A percentile compares a stretch with the other conserved stretches of the same genome.
Conservation (phyloP, 37 sponge, comb jelly and placozoan species). For the Theonella swinhoei region DNA sequence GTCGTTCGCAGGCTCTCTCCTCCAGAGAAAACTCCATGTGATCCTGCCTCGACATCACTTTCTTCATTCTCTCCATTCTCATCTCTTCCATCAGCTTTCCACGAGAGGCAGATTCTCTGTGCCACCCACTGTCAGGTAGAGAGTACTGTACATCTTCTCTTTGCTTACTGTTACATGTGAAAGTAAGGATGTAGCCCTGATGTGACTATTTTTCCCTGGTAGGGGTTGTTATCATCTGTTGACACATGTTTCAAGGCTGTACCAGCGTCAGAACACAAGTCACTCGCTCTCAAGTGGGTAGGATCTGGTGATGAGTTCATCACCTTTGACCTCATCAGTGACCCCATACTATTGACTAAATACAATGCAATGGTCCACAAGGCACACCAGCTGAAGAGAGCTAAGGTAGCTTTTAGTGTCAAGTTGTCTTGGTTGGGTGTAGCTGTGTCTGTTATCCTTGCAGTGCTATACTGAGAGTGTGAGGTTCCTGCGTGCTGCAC, state of each 20-base stretch:
- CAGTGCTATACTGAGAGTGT: slow-evolving; percentile 2
- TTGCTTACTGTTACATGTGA: too few relatives aligned
- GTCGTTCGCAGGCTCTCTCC: not conserved
- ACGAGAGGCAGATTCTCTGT: not conserved
- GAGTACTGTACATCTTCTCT: too few relatives aligned
- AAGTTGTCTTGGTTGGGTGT: not conserved
- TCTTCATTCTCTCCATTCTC: not conserved
- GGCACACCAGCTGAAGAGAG: slow-evolving; percentile 15
- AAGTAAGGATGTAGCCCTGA: too few relatives aligned
- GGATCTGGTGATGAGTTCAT: slow-evolving; percentile 44
- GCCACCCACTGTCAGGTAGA: not conserved
- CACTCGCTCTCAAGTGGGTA: slow-evolving; percentile 51
- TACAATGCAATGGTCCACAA: slow-evolving; percentile 68
- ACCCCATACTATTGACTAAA: slow-evolving; percentile 55
- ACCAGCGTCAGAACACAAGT: slow-evolving; percentile 38
- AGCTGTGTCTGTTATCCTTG: not conserved
- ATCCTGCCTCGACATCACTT: not conserved
- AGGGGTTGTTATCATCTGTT: slow-evolving; percentile 30
- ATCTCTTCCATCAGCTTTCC: not conserved
- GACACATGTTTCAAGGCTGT: slow-evolving; percentile 33
- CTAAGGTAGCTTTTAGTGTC: slow-evolving; percentile 28
- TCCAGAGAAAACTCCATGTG: not conserved
- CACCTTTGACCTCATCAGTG: slow-evolving; percentile 30
- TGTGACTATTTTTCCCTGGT: too few relatives aligned
- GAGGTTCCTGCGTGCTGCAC: slow-evolving; percentile 42